Evolutionary conservation across 1,140 invertebrate species (phyloP).

Genomic region (Penaeus japonicus): DNA sequence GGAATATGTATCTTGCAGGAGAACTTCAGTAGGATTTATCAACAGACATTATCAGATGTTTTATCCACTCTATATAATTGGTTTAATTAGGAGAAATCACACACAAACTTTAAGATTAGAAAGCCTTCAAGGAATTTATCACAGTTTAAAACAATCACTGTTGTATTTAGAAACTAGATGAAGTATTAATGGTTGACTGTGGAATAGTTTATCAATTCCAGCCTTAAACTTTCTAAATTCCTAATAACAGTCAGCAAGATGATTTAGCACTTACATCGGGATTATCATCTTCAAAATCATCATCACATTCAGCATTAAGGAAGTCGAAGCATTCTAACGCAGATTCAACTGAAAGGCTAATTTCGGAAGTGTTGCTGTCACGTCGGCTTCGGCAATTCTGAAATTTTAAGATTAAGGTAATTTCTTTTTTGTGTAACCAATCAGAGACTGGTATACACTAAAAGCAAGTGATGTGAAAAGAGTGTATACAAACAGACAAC

Average conservation of each 20-base stretch:
- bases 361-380: constrained; percentile 64
- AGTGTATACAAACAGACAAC: too few species aligned
- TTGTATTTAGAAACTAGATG: neutral
- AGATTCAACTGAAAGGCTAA: constrained; percentile 68
- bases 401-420: neutral
- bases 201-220: neutral
- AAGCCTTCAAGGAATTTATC: neutral
- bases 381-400: constrained; percentile 58
- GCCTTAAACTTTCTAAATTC: neutral
- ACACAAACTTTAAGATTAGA: neutral
- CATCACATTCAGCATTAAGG: constrained; percentile 66
- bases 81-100: neutral
- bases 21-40: neutral
- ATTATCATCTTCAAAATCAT: constrained; percentile 59
- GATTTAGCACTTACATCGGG: constrained; percentile 39
- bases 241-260: neutral
- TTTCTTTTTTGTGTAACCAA: too few species aligned
- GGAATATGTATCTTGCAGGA: neutral
- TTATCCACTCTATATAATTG: too few species aligned
- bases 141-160: neutral
- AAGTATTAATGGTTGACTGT: too few species aligned
- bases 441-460: neutral
- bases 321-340: constrained; percentile 70
- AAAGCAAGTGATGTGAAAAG: neutral
- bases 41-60: too few species aligned